phyloP scores from a whole-genome alignment of 2,797 vertebrate genomes.

The Buphagus erythrorhynchus region DNA sequence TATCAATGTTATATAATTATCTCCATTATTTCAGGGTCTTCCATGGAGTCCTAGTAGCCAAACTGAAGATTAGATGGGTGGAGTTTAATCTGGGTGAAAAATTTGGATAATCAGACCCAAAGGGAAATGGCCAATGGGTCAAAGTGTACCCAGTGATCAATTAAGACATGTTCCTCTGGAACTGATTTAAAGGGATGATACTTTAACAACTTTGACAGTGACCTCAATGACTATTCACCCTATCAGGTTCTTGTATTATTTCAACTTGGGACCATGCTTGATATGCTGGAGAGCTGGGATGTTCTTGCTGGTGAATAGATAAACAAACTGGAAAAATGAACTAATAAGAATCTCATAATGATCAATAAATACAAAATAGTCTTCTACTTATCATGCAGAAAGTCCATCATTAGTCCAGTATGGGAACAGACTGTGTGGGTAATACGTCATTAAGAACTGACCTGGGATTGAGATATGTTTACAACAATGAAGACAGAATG shows the following conservation, averaged over 20 bases:
- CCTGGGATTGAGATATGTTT: background rate
- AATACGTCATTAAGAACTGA: background rate
- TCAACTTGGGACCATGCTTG: background rate
- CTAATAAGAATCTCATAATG: background rate
- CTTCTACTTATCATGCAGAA: background rate
- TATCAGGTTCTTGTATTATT: background rate
- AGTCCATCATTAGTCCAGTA: background rate
- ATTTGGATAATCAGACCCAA: background rate
- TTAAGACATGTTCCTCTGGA: background rate
- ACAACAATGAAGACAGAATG: background rate
- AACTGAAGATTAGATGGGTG: background rate
- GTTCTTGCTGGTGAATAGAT: background rate
- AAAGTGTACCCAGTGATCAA: background rate
- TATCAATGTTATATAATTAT: background rate
- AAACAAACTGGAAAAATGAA: background rate
- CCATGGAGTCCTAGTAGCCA: background rate
- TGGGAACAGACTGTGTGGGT: background rate
- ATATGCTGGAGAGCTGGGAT: background rate
- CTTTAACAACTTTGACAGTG: background rate
- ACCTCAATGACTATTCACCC: rapidly evolving
- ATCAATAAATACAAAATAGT: background rate
- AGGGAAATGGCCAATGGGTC: background rate
- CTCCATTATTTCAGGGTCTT: background rate
- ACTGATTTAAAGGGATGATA: background rate
- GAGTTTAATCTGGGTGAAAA: background rate